Percentiles rank a stretch among this genome's conserved stretches.
These are phyloP conservation scores for Stegodyphus dumicola DNA, from an alignment of 1,140 invertebrate genomes.

Conservation along the genomic window DNA sequence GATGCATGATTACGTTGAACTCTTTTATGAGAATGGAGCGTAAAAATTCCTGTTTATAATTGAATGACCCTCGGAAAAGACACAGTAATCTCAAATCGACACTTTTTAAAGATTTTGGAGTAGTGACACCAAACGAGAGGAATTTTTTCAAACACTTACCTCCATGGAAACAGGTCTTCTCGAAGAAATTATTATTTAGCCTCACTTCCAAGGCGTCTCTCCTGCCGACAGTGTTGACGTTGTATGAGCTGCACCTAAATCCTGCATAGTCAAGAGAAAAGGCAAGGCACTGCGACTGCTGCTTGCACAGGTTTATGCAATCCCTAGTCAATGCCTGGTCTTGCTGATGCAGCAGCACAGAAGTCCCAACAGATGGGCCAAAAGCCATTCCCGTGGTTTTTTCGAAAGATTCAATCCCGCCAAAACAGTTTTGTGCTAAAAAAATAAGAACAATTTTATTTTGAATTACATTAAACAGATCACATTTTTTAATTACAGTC, in stretches of 20 bases:
- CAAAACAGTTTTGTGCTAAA: slow-evolving; percentile 68
- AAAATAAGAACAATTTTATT: background rate
- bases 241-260: slow-evolving; percentile 68
- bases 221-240: slow-evolving; percentile 66
- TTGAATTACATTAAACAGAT: too few species aligned
- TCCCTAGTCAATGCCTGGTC: slow-evolving; percentile 70
- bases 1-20: too few species aligned
- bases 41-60: too few species aligned
- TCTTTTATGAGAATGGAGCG: too few species aligned
- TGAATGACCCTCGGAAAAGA: too few species aligned
- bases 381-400: slow-evolving; percentile 69
- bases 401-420: slow-evolving; percentile 71
- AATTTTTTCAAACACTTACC: slow-evolving; percentile 59
- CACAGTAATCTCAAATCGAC: too few species aligned
- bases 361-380: slow-evolving; percentile 46
- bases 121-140: too few species aligned
- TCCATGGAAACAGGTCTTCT: slow-evolving; percentile 70
- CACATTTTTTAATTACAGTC: too few species aligned
- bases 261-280: slow-evolving; percentile 70
- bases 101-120: too few species aligned
- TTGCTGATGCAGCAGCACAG: slow-evolving; percentile 67
- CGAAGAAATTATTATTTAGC: slow-evolving; percentile 69
- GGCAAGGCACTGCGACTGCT: slow-evolving; percentile 68
- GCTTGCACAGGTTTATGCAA: slow-evolving; percentile 70
- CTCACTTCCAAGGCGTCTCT: slow-evolving; percentile 67